Evolutionary conservation across 2,888 invertebrate species (phyloP), one percentile per base, ranked within the genome.

Genomic region (Spicauda simplicius): DNA sequence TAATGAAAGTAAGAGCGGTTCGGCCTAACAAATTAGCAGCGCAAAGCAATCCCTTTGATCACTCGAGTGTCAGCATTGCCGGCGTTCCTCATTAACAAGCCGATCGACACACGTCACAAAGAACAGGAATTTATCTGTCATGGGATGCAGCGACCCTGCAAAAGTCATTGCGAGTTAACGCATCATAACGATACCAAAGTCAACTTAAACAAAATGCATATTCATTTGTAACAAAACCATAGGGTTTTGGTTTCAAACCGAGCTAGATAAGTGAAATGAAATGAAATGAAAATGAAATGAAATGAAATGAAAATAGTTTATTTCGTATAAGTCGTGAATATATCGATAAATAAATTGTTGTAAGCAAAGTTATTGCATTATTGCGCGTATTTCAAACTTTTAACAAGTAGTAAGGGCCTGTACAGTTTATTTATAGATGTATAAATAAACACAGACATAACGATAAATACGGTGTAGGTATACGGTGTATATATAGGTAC

Each of bases 31-130:
- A 77, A 79, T 77, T 76, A 77, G 73, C 73, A 69, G 70, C 67
- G 73, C 74, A 71, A 58, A 69, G 59, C 66, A 69, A 68, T 68
- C 72, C 71, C 91, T 91, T 91, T 91, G 91, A 91, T 91, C 92
- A 88, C 68, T 69, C 74, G 75, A 77, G 79, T 86, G 91, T 89
- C 91, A 86, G 85, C 88, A 91, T 91, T 72, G 70, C 83, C 73
- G 57, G 82, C 90, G 82, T 73, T 77, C 77, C 89, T 87, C 86
- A 83, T 88, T 91, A 91, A 91, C 87, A 88, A 91, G 86, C 83
- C 86, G 80, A 83, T 86, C 80, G 85, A 82, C 81, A 76, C 80
- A 76, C 80, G 83, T 82, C 84, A 80, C 79, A 65, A 71, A 69
- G 72, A 72, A 58, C 41, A 45, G 69, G 70, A 74, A 74, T 72